Conservation (phyloP, 2,113 vertebrate species). For the Nanorana parkeri region DNA sequence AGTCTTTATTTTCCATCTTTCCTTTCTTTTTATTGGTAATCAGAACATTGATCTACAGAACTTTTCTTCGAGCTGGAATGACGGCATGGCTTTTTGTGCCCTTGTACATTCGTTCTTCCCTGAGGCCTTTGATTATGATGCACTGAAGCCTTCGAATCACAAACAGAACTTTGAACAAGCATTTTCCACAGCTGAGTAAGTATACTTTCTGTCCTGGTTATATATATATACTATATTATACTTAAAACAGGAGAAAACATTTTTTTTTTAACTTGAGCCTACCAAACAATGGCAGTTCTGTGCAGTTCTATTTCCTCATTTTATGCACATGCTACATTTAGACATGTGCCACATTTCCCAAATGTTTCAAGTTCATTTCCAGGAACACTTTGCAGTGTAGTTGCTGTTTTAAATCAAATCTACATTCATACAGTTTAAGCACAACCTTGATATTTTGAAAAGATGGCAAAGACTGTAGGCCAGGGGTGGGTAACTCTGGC, state of each 20-base stretch:
- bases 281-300: not conserved
- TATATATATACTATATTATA: not conserved
- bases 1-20: not conserved
- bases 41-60: constrained; percentile 96
- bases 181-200: constrained; percentile 92
- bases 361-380: too few species aligned
- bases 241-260: too few species aligned
- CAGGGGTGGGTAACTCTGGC: too few species aligned
- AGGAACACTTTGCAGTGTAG: too few species aligned
- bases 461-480: too few species aligned
- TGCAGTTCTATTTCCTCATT: not conserved
- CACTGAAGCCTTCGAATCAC: constrained; percentile 78
- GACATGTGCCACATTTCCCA: not conserved
- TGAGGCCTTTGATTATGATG: constrained; percentile 88
- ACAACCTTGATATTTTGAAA: too few species aligned
- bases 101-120: constrained; percentile 96
- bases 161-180: constrained; percentile 90
- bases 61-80: constrained; percentile 94
- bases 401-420: too few species aligned
- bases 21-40: not conserved
- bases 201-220: constrained; percentile 25
- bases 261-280: too few species aligned
- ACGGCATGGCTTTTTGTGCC: constrained; percentile 96
- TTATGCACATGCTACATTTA: too few species aligned
- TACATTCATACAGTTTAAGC: too few species aligned